phyloP scores from a whole-genome alignment of 2,888 invertebrate species.

The Patella pellucida region DNA sequence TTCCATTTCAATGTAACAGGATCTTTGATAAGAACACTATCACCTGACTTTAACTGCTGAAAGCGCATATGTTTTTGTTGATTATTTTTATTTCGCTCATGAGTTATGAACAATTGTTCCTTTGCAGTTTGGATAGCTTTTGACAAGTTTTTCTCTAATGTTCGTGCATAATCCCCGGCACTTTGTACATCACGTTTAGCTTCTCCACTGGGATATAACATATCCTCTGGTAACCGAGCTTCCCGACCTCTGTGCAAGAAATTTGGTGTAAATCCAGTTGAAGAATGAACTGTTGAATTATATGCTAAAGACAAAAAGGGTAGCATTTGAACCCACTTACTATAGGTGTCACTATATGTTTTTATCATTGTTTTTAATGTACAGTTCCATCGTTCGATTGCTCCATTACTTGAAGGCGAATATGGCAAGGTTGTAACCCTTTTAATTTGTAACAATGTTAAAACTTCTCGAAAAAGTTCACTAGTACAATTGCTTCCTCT shows the following conservation, averaged over 20 bases:
- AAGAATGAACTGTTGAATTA: not conserved
- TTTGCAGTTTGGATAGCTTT: not conserved
- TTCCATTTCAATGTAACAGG: not conserved
- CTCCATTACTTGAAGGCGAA: not conserved
- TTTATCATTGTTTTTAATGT: conserved; percentile 4
- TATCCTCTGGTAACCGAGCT: not conserved
- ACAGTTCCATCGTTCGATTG: not conserved
- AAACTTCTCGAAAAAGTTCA: not conserved
- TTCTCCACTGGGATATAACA: not conserved
- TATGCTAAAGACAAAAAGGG: not conserved
- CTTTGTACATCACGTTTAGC: not conserved
- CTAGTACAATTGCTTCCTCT: not conserved
- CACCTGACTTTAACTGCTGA: not conserved
- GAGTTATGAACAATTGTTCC: not conserved
- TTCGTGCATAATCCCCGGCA: not conserved
- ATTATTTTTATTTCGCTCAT: not conserved
- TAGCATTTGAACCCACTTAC: conserved; percentile 3
- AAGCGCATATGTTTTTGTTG: not conserved
- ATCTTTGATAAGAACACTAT: not conserved
- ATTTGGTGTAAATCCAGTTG: not conserved
- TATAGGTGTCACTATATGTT: not conserved
- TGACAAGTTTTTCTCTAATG: not conserved
- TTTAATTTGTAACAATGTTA: not conserved
- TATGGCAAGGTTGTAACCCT: not conserved
- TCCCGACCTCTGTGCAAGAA: not conserved